phyloP scores from a whole-genome alignment of 2,113 vertebrate genomes.

The Labrus mixtus region DNA sequence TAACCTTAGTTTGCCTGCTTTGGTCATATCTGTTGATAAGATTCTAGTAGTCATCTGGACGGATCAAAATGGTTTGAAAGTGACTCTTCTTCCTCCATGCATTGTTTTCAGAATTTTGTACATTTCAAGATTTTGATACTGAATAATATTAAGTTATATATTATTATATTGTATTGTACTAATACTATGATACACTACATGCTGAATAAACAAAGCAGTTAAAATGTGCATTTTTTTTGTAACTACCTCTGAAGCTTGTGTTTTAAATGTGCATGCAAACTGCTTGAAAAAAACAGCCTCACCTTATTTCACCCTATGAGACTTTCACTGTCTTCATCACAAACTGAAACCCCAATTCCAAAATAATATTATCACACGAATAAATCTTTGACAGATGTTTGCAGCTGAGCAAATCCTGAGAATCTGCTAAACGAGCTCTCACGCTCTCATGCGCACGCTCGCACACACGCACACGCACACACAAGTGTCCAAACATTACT shows the following conservation, averaged over 20 bases:
- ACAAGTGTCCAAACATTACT: background rate
- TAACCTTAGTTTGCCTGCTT: background rate
- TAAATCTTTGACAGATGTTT: slow-evolving; percentile 51
- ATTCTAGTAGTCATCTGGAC: too few relatives aligned
- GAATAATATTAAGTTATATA: background rate
- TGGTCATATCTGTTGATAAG: too few relatives aligned
- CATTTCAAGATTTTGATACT: background rate
- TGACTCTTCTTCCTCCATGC: too few relatives aligned
- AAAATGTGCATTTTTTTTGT: background rate
- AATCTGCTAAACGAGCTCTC: slow-evolving; percentile 5
- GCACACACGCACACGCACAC: too few relatives aligned
- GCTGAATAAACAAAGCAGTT: background rate
- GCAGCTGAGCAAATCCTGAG: slow-evolving; percentile 21
- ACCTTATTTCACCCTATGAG: too few relatives aligned
- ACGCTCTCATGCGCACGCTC: too few relatives aligned
- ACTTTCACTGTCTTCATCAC: background rate
- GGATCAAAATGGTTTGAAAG: too few relatives aligned
- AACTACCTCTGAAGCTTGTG: background rate
- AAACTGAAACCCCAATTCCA: background rate
- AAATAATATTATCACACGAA: slow-evolving; percentile 39
- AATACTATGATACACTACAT: background rate
- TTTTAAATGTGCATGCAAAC: background rate
- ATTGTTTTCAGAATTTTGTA: too few relatives aligned
- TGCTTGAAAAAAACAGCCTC: background rate
- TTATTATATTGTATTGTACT: background rate